phyloP scores from a whole-genome alignment of 2,797 vertebrate genomes.

The Melanogrammus aeglefinus region DNA sequence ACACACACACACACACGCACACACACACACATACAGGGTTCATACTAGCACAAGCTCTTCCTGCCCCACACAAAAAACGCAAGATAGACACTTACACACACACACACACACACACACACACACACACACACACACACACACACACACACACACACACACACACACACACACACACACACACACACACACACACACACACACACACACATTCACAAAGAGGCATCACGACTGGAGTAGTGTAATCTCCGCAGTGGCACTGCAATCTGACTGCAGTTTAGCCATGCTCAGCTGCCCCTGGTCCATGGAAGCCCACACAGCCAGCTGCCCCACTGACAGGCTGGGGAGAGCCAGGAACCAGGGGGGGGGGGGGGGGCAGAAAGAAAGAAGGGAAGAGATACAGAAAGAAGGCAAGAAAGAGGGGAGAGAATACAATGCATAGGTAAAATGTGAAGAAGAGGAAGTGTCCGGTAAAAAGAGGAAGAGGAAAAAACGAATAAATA shows the following conservation, averaged over 20 bases:
- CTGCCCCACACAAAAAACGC: constrained; percentile 15
- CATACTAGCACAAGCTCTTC: too few relatives aligned
- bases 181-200: too few relatives aligned
- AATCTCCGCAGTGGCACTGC: constrained; percentile 69
- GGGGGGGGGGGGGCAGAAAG: too few relatives aligned
- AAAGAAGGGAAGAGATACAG: not conserved
- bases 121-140: constrained; percentile 28
- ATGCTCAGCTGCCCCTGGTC: constrained; percentile 67
- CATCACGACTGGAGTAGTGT: constrained; percentile 52
- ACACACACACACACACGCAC: constrained; percentile 6
- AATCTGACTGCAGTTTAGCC: constrained; percentile 73
- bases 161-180: constrained; percentile 21
- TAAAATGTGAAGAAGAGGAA: not conserved
- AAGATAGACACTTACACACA: constrained; percentile 1
- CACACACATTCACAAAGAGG: constrained; percentile 37
- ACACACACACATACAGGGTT: constrained; percentile 9
- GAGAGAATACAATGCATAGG: not conserved
- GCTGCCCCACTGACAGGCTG: constrained; percentile 44
- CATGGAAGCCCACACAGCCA: constrained; percentile 54
- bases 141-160: constrained; percentile 18
- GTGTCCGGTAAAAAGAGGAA: not conserved
- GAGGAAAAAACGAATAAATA: constrained; percentile 10
- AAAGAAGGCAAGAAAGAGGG: not conserved
- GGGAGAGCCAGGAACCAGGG: constrained; percentile 16
- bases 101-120: constrained; percentile 25